Base-by-base conservation (phyloP, 2,888 invertebrate species). In the Tyria jacobaeae region DNA sequence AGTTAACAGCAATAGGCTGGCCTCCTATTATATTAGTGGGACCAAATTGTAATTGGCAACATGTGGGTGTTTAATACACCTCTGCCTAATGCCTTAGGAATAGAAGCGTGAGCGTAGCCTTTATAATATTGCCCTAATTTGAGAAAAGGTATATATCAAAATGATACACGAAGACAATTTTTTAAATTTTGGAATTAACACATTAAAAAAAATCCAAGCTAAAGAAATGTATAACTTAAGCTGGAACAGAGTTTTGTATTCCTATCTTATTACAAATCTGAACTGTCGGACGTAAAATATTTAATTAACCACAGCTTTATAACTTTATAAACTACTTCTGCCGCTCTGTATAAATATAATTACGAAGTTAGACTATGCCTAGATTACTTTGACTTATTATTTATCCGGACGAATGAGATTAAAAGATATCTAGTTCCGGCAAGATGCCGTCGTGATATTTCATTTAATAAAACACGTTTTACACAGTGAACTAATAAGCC, bases 291-390 rank as follows among this genome's bases (percentile, higher is more conserved):
- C 35, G 37, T n/a, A 25, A 53, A 48, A 54, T 35, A 53, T 60
- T 60, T 53, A 60, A 60, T 60, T 35, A 60, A 37, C 24, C 25
- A 10, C 53, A 10, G 39, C 15, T 24, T 60, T 39, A 60, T 54
- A 48, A 60, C 60, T 60, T 41, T 47, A 54, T 50, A 55, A 49
- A 53, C 41, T 60, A 60, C 31, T 25, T 48, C n/a, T 21, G 54
- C 31, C 37, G 44, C 12, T 5, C 49, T 54, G 21, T 60, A 24
- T 54, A 54, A 50, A 54, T 60, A 48, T 27, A 39, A 53, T 37
- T 34, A 60, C 50, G n/a, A 50, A 51, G 48, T 54, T 54, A 31
- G 27, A 37, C 60, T 35, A 6, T 12, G 59, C 17, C 37, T 53
- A 48, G 47, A 60, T 60, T 60, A 53, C 53, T 48, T 14, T 27